These are phyloP conservation scores for Sprattus sprattus DNA, from an alignment of 2,113 vertebrate species.

Conservation along the genomic window DNA sequence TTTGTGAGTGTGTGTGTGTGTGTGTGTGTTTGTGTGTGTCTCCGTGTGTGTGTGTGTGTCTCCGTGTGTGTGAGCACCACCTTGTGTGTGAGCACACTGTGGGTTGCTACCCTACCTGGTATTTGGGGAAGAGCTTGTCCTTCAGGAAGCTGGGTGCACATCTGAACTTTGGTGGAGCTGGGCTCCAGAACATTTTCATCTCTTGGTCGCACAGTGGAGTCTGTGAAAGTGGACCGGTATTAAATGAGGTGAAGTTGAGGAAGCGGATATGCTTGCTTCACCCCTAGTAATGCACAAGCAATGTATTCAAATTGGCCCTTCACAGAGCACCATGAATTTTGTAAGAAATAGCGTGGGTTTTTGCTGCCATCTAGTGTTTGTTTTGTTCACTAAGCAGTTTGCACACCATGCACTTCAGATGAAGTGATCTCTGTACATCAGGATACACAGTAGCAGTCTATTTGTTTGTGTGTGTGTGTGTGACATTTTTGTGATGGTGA, in stretches of 20 bases:
- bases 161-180: conserved; percentile 71
- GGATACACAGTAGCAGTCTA: neutral
- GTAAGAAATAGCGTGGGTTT: conserved; percentile 18
- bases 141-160: conserved; percentile 67
- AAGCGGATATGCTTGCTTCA: neutral
- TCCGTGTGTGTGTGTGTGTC: too few relatives aligned
- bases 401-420: too few relatives aligned
- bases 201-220: conserved; percentile 59
- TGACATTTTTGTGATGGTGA: neutral
- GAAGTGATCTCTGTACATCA: neutral
- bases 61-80: too few relatives aligned
- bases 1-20: too few relatives aligned
- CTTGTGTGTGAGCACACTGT: neutral
- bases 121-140: conserved; percentile 70
- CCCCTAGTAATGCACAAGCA: neutral
- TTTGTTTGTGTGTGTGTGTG: neutral
- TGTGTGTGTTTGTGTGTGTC: too few relatives aligned
- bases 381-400: neutral
- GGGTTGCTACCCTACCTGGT: conserved; percentile 66
- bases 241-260: neutral
- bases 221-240: conserved; percentile 51
- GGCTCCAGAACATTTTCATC: conserved; percentile 73
- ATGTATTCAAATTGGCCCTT: neutral
- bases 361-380: conserved; percentile 50
- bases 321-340: neutral